Evolutionary conservation across 92 coral and sea anemone genomes (phyloP), one percentile per base, ranked within the genome.

Genomic region (Palythoa grandis): DNA sequence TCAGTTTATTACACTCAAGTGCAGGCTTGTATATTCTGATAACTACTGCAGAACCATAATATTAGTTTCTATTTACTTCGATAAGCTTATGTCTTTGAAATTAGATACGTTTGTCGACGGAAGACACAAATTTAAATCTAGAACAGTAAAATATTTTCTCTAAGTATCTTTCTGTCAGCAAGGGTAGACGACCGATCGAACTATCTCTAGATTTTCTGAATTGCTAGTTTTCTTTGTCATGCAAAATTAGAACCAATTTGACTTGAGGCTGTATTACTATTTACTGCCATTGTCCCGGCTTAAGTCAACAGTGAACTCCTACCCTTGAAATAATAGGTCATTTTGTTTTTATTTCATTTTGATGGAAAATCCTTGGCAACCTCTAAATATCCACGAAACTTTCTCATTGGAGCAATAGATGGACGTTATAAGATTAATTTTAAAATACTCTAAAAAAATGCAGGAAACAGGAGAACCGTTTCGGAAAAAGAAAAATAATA

Each of bases 191-290:
- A n/a, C 50, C 7, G 0, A 43, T 43, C 50, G 50, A 5, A 63
- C 8, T 23, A 63, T 19, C 69, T n/a, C 69, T 20, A n/a, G 22
- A 63, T 63, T 63, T 17, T n/a, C 29, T 63, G 69, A 24, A n/a
- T 9, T n/a, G 39, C 73, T 70, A 17, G 11, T 24, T 47, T 60
- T 22, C 47, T 82, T 90, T 90, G 92, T 90, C 76, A 90, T 90
- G 92, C 82, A 90, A 87, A 90, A 76, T 48, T 47, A 22, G 39
- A 22, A 35, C 22, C 85, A 63, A 52, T 80, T 80, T 65, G 58
- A 68, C 85, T 66, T 63, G 74, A 70, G 85, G 1, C 60, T 63
- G 16, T 0, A 48, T 80, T 80, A 48, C 74, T 76, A 22, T 80
- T 67, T 80, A 50, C 61, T n/a, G 60, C 40, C 74, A 80, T 8